A percentile compares a stretch with the other conserved stretches of the same genome.
phyloP scores from a whole-genome alignment of 2,113 vertebrate species.

The Cottus gobio region DNA sequence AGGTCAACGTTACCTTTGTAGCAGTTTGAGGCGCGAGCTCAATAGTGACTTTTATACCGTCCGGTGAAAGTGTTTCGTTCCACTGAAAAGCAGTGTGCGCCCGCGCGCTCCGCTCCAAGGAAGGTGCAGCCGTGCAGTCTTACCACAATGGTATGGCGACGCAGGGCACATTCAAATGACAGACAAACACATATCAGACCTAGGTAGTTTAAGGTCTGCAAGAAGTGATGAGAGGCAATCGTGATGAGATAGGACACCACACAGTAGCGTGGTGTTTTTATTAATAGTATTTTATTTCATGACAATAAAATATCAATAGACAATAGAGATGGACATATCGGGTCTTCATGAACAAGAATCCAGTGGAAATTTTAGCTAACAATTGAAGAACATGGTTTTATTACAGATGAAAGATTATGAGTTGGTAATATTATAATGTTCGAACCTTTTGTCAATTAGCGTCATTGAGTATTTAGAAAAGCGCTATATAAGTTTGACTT shows the following conservation, averaged over 20 bases:
- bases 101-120: neutral
- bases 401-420: too few species aligned
- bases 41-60: conserved; percentile 56
- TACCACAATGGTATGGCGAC: conserved; percentile 72
- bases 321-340: too few species aligned
- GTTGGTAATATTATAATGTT: too few species aligned
- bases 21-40: conserved; percentile 26
- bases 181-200: too few species aligned
- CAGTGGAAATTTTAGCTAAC: too few species aligned
- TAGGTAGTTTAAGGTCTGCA: neutral
- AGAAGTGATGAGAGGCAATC: neutral
- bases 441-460: too few species aligned
- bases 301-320: too few species aligned
- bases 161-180: conserved; percentile 41
- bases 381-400: too few species aligned
- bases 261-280: rapidly evolving
- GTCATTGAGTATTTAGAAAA: too few species aligned
- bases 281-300: neutral
- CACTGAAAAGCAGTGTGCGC: conserved; percentile 39
- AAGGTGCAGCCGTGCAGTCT: conserved; percentile 66
- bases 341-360: too few species aligned
- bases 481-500: too few species aligned
- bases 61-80: conserved; percentile 18
- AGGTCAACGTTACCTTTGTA: conserved; percentile 41
- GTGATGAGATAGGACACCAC: too few species aligned